Percentiles rank a stretch among this genome's conserved stretches.
Conservation (phyloP, 2,113 vertebrate genomes). For the Grus americana region DNA sequence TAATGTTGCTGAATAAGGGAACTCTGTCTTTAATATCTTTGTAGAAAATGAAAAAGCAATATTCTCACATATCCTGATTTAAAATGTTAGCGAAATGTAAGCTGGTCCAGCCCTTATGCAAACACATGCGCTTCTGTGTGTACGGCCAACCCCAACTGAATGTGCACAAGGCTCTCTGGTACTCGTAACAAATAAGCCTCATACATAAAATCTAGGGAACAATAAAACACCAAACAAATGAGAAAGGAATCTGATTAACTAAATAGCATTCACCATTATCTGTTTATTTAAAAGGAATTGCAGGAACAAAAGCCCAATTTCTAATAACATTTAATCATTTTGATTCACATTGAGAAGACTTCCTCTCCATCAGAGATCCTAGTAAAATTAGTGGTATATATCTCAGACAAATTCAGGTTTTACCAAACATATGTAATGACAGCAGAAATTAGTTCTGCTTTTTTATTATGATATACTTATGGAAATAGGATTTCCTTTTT, state of each 20-base stretch:
- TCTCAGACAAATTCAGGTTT: background rate
- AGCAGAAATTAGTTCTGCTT: background rate
- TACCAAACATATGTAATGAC: background rate
- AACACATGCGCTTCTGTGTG: background rate
- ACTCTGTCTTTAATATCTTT: background rate
- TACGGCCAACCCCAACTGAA: background rate
- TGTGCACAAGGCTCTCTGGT: background rate
- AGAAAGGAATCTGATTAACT: background rate
- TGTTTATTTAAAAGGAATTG: background rate
- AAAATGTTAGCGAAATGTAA: background rate
- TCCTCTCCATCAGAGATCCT: background rate
- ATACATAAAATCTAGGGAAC: background rate
- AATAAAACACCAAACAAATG: background rate
- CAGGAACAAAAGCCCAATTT: background rate
- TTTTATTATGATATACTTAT: background rate
- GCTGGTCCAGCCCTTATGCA: background rate
- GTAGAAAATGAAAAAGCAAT: background rate
- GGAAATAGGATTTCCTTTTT: background rate
- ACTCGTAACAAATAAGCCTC: background rate
- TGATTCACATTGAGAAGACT: background rate
- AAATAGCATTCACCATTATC: background rate
- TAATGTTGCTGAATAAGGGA: constrained; percentile 36
- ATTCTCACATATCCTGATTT: background rate
- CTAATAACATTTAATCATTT: background rate
- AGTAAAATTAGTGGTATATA: background rate